These are phyloP conservation scores for Steatornis caripensis DNA, from an alignment of 2,113 vertebrate species.

Conservation along the genomic window DNA sequence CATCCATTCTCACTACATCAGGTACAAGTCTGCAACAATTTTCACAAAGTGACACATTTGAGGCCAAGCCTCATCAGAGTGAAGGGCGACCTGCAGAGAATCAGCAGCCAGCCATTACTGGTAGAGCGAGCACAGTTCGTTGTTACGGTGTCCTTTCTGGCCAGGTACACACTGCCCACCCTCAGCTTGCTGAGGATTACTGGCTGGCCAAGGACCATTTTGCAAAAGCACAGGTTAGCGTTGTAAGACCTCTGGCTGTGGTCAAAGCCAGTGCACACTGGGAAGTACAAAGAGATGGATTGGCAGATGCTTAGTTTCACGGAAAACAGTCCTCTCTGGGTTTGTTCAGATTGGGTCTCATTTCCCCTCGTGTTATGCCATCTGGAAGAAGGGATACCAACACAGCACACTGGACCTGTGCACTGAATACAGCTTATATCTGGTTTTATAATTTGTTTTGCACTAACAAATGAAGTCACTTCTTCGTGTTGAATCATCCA, in stretches of 20 bases:
- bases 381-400: not conserved
- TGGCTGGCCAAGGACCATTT: not conserved
- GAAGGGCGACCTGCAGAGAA: not conserved
- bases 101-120: not conserved
- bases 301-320: not conserved
- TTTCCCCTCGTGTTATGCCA: not conserved
- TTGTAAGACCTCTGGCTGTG: not conserved
- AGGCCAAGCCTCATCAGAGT: not conserved
- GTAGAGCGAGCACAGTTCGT: not conserved
- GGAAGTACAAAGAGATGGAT: not conserved
- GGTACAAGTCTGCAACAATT: not conserved
- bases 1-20: not conserved
- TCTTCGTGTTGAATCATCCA: not conserved
- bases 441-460: not conserved
- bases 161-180: not conserved
- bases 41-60: not conserved
- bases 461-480: not conserved
- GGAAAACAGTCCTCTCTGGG: not conserved
- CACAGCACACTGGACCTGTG: not conserved
- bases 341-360: not conserved
- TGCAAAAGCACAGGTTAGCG: not conserved
- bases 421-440: not conserved
- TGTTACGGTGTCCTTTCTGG: not conserved
- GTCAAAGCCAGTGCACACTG: not conserved
- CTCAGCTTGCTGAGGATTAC: not conserved